Evolutionary conservation across 2,888 invertebrate species (phyloP).

Genomic region (Orthosia incerta): DNA sequence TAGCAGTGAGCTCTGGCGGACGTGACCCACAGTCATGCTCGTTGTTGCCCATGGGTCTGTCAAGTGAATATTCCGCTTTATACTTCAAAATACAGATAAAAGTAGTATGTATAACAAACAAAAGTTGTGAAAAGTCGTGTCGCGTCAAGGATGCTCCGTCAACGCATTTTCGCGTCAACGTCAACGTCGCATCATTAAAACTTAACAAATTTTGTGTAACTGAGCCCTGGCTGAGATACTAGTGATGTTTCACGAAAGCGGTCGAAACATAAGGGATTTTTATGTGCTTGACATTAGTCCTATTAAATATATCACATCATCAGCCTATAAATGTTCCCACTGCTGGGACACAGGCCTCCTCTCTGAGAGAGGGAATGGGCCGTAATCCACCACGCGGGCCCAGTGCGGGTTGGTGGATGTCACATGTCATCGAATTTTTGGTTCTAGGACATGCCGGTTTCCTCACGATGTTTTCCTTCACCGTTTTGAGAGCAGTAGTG

Average conservation of each 20-base stretch:
- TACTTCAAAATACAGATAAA: constrained; percentile 24
- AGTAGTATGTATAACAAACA: constrained; percentile 22
- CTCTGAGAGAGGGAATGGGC: no score
- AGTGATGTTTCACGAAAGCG: constrained; percentile 1
- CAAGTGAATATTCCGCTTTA: background rate
- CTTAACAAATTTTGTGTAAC: constrained; percentile 37
- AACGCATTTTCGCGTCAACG: constrained; percentile 12
- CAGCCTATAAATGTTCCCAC: no score
- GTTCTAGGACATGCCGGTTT: no score
- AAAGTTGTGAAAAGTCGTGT: constrained; percentile 26
- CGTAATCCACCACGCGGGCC: no score
- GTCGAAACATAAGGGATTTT: background rate
- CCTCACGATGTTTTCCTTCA: no score
- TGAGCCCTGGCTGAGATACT: constrained; percentile 11
- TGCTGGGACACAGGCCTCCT: no score
- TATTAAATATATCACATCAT: no score
- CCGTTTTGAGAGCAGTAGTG: no score
- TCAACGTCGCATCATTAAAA: constrained; percentile 38
- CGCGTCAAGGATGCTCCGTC: constrained; percentile 22
- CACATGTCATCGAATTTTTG: no score
- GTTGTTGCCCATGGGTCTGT: background rate
- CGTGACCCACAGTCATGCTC: no score
- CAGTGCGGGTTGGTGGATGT: no score
- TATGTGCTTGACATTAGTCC: background rate
- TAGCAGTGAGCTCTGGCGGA: no score